Conservation (phyloP, 2,888 invertebrate genomes). For the Macaria liturata region DNA sequence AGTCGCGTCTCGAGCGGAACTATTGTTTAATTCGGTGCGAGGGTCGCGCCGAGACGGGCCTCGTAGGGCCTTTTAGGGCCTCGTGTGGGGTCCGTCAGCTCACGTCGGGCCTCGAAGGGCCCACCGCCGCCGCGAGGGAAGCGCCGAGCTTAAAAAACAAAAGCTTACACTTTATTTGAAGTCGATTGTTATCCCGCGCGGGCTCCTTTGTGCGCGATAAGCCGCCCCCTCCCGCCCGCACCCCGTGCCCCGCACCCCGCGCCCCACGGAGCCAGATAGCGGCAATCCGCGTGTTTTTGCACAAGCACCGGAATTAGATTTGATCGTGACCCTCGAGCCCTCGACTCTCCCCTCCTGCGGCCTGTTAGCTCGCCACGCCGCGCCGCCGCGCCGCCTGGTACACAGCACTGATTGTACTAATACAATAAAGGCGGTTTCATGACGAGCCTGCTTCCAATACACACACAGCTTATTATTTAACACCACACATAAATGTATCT, state of each 20-base stretch:
- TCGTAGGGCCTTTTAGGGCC: too few relatives aligned
- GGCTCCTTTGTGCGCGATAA: conserved; percentile 48
- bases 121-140: not conserved
- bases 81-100: too few relatives aligned
- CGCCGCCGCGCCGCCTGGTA: too few relatives aligned
- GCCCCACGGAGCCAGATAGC: conserved; percentile 30
- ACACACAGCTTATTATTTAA: too few relatives aligned
- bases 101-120: too few relatives aligned
- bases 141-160: conserved; percentile 44
- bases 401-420: too few relatives aligned
- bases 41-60: too few relatives aligned
- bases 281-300: conserved; percentile 26
- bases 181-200: conserved; percentile 44
- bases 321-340: conserved; percentile 12
- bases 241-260: not conserved
- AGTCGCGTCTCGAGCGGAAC: conserved; percentile 25
- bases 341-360: too few relatives aligned
- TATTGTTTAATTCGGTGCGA: conserved; percentile 38
- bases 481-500: too few relatives aligned
- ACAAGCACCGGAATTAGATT: conserved; percentile 12
- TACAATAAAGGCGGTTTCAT: too few relatives aligned
- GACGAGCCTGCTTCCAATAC: too few relatives aligned
- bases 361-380: too few relatives aligned
- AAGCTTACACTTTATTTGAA: conserved; percentile 53
- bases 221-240: conserved; percentile 28